A percentile compares a stretch with the other conserved stretches of the same genome.
Conservation (phyloP, 2,888 invertebrate genomes). For the Aleiodes alternator region DNA sequence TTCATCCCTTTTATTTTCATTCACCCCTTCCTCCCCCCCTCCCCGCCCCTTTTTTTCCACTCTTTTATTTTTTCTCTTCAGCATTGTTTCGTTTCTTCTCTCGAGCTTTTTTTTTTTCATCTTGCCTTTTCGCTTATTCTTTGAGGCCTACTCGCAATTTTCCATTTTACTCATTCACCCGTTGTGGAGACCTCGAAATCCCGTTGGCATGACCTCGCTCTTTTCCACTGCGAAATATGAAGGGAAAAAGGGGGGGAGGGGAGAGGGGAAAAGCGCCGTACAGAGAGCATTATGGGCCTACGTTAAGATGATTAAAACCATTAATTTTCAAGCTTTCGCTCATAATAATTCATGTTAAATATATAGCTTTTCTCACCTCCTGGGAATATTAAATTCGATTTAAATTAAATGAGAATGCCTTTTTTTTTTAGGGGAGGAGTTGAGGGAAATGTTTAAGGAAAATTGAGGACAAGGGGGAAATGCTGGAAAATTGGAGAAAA, state of each 20-base stretch:
- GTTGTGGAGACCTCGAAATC: conserved; percentile 20
- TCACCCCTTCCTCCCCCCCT: too few relatives aligned
- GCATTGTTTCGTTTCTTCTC: not conserved
- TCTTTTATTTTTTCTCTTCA: not conserved
- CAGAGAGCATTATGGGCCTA: conserved; percentile 42
- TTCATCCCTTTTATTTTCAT: conserved; percentile 48
- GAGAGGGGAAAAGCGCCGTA: conserved; percentile 36
- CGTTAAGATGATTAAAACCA: conserved; percentile 43
- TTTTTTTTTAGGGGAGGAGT: too few relatives aligned
- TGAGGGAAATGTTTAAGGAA: too few relatives aligned
- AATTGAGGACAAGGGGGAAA: too few relatives aligned
- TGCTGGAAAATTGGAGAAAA: too few relatives aligned
- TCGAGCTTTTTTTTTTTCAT: not conserved
- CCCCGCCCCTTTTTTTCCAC: not conserved
- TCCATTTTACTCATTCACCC: conserved; percentile 42
- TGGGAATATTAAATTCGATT: conserved; percentile 28
- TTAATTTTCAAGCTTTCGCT: conserved; percentile 30
- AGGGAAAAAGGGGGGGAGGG: not conserved
- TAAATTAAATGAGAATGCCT: too few relatives aligned
- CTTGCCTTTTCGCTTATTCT: conserved; percentile 39
- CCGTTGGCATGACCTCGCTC: not conserved
- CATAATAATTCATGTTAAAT: conserved; percentile 15
- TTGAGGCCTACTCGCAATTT: conserved; percentile 44
- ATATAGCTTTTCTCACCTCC: not conserved
- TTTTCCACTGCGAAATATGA: conserved; percentile 10